phyloP scores from a whole-genome alignment of 2,888 invertebrate genomes.

The Eupithecia insigniata region DNA sequence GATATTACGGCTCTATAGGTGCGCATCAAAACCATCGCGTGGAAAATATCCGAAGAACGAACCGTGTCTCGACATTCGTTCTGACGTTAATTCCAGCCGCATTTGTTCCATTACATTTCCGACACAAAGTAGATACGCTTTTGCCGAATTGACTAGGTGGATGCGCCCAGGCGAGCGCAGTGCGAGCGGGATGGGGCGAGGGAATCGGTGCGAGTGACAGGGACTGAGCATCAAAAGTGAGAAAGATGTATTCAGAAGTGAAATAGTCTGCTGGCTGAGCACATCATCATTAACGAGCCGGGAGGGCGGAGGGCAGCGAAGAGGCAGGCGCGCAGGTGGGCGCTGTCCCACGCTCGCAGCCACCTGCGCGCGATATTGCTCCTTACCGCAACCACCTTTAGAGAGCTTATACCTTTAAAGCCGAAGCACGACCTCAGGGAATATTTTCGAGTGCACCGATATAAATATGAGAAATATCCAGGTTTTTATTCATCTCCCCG shows the following conservation, averaged over 20 bases:
- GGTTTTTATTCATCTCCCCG: conserved; percentile 78
- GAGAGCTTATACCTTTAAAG: conserved; percentile 67
- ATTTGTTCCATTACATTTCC: conserved; percentile 85
- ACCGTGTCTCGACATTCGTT: conserved; percentile 82
- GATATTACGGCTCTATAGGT: conserved; percentile 72
- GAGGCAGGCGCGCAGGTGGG: conserved; percentile 85
- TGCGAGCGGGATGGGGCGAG: conserved; percentile 68
- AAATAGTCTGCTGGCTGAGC: conserved; percentile 90
- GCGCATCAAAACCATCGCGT: conserved; percentile 81
- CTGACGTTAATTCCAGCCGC: conserved; percentile 83
- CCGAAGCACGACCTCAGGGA: conserved; percentile 68
- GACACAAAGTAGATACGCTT: conserved; percentile 84
- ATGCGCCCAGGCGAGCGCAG: conserved; percentile 79
- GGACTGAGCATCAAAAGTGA: conserved; percentile 82
- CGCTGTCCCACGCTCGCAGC: conserved; percentile 78
- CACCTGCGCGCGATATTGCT: conserved; percentile 78
- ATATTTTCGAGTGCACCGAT: conserved; percentile 82
- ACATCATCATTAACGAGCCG: conserved; percentile 92
- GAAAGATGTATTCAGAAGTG: conserved; percentile 87
- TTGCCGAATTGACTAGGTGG: conserved; percentile 84
- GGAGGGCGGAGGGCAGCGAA: conserved; percentile 85
- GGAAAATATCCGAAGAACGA: conserved; percentile 81
- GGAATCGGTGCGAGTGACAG: conserved; percentile 56
- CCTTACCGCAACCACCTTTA: conserved; percentile 70
- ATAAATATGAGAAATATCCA: conserved; percentile 83